phyloP scores from a whole-genome alignment of 1,140 invertebrate species.

The Condylostylus longicornis region DNA sequence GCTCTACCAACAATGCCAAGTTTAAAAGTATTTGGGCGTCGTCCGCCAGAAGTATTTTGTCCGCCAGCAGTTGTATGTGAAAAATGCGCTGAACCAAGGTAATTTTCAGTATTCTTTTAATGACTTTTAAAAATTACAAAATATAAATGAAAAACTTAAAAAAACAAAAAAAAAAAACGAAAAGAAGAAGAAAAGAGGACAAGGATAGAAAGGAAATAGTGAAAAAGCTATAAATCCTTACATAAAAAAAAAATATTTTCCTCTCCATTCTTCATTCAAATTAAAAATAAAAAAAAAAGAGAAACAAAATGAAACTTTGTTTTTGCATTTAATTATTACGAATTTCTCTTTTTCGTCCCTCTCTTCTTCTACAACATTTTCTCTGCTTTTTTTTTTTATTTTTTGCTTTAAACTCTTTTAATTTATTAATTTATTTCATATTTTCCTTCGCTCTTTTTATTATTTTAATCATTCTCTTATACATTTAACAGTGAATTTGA shows the following conservation, averaged over 20 bases:
- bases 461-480: no score
- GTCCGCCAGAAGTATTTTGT: slow-evolving; percentile 46
- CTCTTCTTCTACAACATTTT: neutral
- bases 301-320: no score
- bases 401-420: neutral
- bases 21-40: slow-evolving; percentile 37
- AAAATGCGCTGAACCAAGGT: slow-evolving; percentile 39
- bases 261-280: no score
- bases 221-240: no score
- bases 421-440: slow-evolving; percentile 1
- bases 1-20: slow-evolving; percentile 28
- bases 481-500: slow-evolving; percentile 32
- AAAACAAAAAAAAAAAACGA: neutral
- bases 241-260: no score
- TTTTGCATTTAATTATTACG: neutral
- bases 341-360: neutral
- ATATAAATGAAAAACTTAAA: no score
- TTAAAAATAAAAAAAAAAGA: no score
- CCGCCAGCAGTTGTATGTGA: slow-evolving; percentile 32
- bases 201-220: no score
- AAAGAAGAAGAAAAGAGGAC: no score
- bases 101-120: no score
- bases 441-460: neutral
- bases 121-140: no score
- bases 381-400: neutral